Evolutionary conservation across 1,140 invertebrate species (phyloP), one percentile per base, ranked within the genome.

Genomic region (Acromyrmex charruanus): DNA sequence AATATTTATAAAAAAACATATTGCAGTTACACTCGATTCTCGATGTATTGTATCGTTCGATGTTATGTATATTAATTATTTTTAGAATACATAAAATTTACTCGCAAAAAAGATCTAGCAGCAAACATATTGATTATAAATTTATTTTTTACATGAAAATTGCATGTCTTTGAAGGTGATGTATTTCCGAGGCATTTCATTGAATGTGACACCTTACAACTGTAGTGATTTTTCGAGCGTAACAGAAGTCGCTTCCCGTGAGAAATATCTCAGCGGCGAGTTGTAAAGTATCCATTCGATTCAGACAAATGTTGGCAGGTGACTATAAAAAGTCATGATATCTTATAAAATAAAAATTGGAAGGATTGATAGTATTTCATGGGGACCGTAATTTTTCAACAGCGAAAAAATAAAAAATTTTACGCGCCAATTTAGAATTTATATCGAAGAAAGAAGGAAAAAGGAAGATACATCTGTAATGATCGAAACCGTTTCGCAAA

Each of bases 201-300:
- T 14, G 44, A 68, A 79, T 16, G 28, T 44, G 25, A 79, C 39
- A 39, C 18, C 28, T 53, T 49, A 31, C 49, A 69, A 25, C 16
- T 49, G 77, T 31, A 58, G 16, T 69, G n/a, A 63, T 68, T 80
- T 65, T 18, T 49, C 31, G 44, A 10, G 28, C 39, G 9, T 44
- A 10, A 44, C 44, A 28, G 21, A 25, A 81, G 53, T 74, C 39
- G 21, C 31, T 74, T 49, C 25, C 21, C 55, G 39, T 69, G 68
- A 82, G 68, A 82, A 74, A 82, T 74, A 49, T 82, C n/a, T 25
- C 18, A 49, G 39, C 35, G 53, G 6, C 66, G 53, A 82, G 35
- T 72, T 25, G 35, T 35, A 82, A 82, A 82, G 68, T 82, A 74
- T 74, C 53, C 12, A 74, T 82, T 44, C 63, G 16, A 80, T 68